Conservation (phyloP, 2,888 invertebrate species). For the Malacosoma neustria region DNA sequence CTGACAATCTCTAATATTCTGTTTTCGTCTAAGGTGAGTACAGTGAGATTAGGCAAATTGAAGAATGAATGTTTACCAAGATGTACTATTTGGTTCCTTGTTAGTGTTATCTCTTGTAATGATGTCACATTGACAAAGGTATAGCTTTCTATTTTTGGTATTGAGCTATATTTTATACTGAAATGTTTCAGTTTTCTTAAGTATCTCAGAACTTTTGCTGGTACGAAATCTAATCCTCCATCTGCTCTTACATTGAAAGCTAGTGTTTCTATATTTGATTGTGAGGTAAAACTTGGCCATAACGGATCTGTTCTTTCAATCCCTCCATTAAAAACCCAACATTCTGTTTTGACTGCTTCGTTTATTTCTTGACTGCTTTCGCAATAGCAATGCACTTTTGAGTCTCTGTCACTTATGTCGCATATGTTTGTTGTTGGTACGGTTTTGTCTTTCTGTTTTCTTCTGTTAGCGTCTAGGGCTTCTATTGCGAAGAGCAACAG, state of each 20-base stretch:
- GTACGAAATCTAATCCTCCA: slow-evolving; percentile 81
- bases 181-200: slow-evolving; percentile 79
- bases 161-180: slow-evolving; percentile 82
- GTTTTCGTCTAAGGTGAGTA: slow-evolving; percentile 84
- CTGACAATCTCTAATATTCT: slow-evolving; percentile 82
- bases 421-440: slow-evolving; percentile 65
- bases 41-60: slow-evolving; percentile 80
- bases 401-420: slow-evolving; percentile 68
- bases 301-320: slow-evolving; percentile 79
- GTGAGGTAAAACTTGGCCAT: slow-evolving; percentile 84
- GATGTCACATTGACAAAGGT: slow-evolving; percentile 85
- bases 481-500: slow-evolving; percentile 67
- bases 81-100: slow-evolving; percentile 79
- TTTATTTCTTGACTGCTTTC: slow-evolving; percentile 69
- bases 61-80: slow-evolving; percentile 82
- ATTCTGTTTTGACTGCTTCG: slow-evolving; percentile 82
- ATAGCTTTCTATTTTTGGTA: slow-evolving; percentile 79
- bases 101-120: slow-evolving; percentile 80
- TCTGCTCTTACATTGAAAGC: slow-evolving; percentile 82
- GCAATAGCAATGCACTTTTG: slow-evolving; percentile 81
- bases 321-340: slow-evolving; percentile 83
- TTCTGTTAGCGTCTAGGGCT: slow-evolving; percentile 57
- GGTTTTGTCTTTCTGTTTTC: slow-evolving; percentile 58
- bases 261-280: slow-evolving; percentile 79
- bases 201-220: slow-evolving; percentile 80